Evolutionary conservation across 2,797 vertebrate species (phyloP), one percentile per base, ranked within the genome.

Genomic region (Rhinatrema bivittatum): DNA sequence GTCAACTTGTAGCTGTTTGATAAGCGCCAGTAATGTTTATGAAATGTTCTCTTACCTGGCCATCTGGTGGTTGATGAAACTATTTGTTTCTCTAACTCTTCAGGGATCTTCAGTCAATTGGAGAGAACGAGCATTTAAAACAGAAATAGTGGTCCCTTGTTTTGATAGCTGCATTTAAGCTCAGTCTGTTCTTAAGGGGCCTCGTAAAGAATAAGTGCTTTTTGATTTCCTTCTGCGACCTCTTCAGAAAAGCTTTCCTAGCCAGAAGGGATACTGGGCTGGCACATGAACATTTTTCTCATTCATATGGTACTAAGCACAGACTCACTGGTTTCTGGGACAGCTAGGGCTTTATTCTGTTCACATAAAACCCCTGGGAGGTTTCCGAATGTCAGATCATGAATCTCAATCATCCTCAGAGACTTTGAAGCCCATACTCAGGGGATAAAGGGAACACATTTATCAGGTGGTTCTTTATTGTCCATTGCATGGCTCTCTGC

Each of bases 61-160:
- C 25, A 42, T 31, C 46, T 45, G 47, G 42, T 41, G 52, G 31
- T 28, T 20, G 43, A 48, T 48, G 42, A 62, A 49, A 48, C 15
- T 27, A 42, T 23, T 25, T 16, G 36, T 46, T 25, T 50, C 32
- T 37, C n/a, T n/a, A 12, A 50, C 58, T 39, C 29, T 24, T 45
- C 25, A 30, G 5, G 36, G 46, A 16, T 36, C 23, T 49, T 13
- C 28, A 25, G 41, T 25, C 11, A n/a, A 26, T 53, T 16, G 26
- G 32, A 28, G 12, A 15, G 55, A 56, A 52, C 30, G 30, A 56
- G 18, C 11, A n/a, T 10, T 45, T 52, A 42, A 57, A 61, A 36
- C 40, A 53, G 42, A 53, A 27, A 6, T 32, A 58, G 56, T 48
- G 64, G 72, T 64, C 62, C 60, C 37, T 40, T 46, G 25, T 53